A percentile compares a stretch with the other conserved stretches of the same genome.
phyloP scores from a whole-genome alignment of 2,113 vertebrate genomes.

The Clarias gariepinus region DNA sequence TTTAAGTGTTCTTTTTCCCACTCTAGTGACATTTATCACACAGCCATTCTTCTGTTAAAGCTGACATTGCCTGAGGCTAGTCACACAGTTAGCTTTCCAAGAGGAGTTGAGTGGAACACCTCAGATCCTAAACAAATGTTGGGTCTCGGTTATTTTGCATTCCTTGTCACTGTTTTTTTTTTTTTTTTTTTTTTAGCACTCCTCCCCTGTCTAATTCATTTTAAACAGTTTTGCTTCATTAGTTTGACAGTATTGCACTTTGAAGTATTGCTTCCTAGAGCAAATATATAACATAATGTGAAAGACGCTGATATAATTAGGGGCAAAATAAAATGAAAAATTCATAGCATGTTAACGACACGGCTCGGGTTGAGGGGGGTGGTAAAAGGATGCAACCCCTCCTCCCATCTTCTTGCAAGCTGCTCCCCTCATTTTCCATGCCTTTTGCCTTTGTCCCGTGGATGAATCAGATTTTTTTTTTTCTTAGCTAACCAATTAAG shows the following conservation, averaged over 20 bases:
- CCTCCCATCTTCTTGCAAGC: neutral
- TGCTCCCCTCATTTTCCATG: neutral
- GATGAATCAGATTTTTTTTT: neutral
- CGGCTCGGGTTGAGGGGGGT: neutral
- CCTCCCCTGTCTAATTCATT: neutral
- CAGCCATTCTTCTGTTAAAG: neutral
- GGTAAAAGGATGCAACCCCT: neutral
- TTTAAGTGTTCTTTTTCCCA: neutral
- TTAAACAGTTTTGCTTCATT: neutral
- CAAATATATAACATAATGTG: neutral
- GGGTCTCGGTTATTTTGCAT: neutral
- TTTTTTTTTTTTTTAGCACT: neutral
- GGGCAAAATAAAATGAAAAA: neutral
- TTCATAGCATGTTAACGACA: slow-evolving; percentile 2
- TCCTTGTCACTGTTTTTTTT: neutral
- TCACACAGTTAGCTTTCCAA: neutral
- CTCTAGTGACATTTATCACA: neutral
- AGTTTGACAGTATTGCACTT: neutral
- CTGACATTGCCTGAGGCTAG: neutral
- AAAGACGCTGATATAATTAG: neutral
- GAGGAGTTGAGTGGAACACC: neutral
- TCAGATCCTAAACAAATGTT: neutral
- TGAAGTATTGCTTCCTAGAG: neutral
- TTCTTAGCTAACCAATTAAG: neutral
- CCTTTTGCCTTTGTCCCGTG: neutral